Base-by-base conservation (phyloP, 2,797 vertebrate species). In the Sphenopsis melanotis region DNA sequence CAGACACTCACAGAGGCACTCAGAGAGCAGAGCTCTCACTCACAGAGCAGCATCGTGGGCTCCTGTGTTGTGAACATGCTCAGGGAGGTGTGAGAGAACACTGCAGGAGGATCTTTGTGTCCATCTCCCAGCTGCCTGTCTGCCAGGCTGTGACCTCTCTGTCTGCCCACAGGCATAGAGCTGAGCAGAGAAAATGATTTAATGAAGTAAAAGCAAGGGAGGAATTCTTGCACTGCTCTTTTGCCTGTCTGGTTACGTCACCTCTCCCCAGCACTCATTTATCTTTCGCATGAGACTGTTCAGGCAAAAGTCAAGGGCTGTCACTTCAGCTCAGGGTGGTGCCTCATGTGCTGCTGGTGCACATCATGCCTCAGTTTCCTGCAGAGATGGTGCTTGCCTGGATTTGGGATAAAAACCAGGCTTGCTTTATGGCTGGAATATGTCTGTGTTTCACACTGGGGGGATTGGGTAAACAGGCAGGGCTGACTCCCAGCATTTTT, bases 111-210 rank as follows among this genome's bases (percentile, higher is more conserved):
- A 36, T 70, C 56, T 82, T 82, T 53, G 85, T 20, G 20, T 47
- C 90, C 5, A 0, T 68, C 65, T 89, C 39, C 63, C 80, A 61
- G 0, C 53, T 47, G 77, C 66, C 63, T 89, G 29, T 53, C 83
- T 83, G 89, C 53, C 42, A 69, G 61, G 49, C 59, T 81, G n/a
- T 93, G 83, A 41, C 85, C 63, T 57, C 60, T 53, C 53, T 47
- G 6, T 76, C 74, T 82, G 59, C 81, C 89, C 41, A 5, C 8
- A 47, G 76, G 91, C 70, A 0, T 23, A 16, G 32, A 42, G 34
- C 63, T 84, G 83, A 93, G 78, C 64, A 74, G 52, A 70, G 77
- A 89, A 74, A 90, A 93, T 83, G 3, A 77, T 88, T 94, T 79
- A 32, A 86, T 76, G 23, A 46, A 86, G 34, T 63, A 64, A 93